Conservation (phyloP, 2,888 invertebrate genomes). For the Stenodera caucasica region DNA sequence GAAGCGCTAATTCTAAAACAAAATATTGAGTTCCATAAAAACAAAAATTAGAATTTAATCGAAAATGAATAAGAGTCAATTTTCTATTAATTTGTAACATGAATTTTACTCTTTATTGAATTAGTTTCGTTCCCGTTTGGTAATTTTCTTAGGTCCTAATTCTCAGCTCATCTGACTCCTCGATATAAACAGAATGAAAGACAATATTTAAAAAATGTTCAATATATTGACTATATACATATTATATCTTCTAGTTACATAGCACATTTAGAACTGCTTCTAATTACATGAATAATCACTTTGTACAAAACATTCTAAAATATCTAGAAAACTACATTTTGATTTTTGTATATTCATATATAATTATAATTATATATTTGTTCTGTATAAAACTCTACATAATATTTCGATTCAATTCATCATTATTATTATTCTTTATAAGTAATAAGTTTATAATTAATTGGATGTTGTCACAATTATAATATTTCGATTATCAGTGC, state of each 20-base stretch:
- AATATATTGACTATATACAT: slow-evolving; percentile 55
- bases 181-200: slow-evolving; percentile 14
- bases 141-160: too few species aligned
- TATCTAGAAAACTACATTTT: slow-evolving; percentile 58
- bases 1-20: too few species aligned
- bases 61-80: too few species aligned
- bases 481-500: slow-evolving; percentile 40
- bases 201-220: slow-evolving; percentile 37
- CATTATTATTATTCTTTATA: slow-evolving; percentile 10
- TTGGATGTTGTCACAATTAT: slow-evolving; percentile 27
- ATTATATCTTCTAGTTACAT: slow-evolving; percentile 52
- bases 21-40: too few species aligned
- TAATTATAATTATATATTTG: slow-evolving; percentile 18
- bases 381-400: slow-evolving; percentile 57
- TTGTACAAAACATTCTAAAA: slow-evolving; percentile 57
- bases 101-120: too few species aligned
- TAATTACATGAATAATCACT: slow-evolving; percentile 48
- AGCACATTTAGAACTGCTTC: slow-evolving; percentile 50
- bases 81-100: too few species aligned
- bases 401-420: slow-evolving; percentile 33
- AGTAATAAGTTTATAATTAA: slow-evolving; percentile 1
- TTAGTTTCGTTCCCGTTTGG: too few species aligned
- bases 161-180: too few species aligned
- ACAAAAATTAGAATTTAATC: too few species aligned
- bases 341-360: slow-evolving; percentile 38